These are phyloP conservation scores for Cardiocondyla obscurior DNA, from an alignment of 1,140 invertebrate genomes.

Conservation along the genomic window DNA sequence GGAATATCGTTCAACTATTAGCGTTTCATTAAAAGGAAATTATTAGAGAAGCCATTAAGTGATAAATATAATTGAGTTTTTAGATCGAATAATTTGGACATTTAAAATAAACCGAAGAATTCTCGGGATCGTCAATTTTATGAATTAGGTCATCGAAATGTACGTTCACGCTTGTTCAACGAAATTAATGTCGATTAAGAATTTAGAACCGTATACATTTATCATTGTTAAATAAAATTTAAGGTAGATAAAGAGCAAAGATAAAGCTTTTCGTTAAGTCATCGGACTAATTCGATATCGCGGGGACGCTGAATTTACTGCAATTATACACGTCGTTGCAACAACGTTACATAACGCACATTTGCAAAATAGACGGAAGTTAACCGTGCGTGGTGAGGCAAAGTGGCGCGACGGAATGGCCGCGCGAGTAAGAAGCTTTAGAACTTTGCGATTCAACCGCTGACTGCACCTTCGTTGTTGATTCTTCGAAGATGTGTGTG, in stretches of 20 bases:
- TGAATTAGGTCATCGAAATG: conserved; percentile 9
- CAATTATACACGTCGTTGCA: not conserved
- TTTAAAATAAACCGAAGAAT: not conserved
- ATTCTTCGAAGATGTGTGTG: not conserved
- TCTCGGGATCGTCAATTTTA: not conserved
- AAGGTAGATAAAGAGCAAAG: not conserved
- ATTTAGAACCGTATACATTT: not conserved
- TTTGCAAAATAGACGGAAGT: conserved; percentile 19
- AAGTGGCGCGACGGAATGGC: conserved; percentile 10
- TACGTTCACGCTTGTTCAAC: not conserved
- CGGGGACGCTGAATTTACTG: not conserved
- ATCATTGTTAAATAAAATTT: not conserved
- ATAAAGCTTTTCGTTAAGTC: not conserved
- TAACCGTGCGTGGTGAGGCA: not conserved
- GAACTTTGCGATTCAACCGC: conserved; percentile 16
- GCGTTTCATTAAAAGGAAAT: not conserved
- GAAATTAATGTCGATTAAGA: not conserved
- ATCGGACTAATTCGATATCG: not conserved
- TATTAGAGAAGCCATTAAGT: not conserved
- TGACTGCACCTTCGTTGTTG: conserved; percentile 29
- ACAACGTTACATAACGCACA: too few species aligned
- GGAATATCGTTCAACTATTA: not conserved
- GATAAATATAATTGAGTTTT: not conserved
- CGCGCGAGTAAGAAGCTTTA: conserved; percentile 33
- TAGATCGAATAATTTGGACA: not conserved